Conservation (phyloP, 1,140 invertebrate species). For the Psilanteris sp. region DNA sequence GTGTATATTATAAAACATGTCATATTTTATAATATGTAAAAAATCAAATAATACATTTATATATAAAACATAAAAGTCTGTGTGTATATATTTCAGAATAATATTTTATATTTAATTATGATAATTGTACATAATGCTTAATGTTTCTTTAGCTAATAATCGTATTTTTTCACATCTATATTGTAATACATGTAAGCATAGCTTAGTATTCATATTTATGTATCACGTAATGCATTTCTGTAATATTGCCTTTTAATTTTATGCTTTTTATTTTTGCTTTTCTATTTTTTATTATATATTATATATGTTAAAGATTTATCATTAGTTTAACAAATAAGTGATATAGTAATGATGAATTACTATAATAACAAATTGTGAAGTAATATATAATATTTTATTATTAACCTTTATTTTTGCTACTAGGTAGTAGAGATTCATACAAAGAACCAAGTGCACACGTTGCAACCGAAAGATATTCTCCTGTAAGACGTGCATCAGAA, state of each 20-base stretch:
- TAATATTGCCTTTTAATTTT: conserved; percentile 12
- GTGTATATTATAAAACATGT: no score
- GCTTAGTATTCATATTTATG: conserved; percentile 27
- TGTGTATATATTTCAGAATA: conserved; percentile 27
- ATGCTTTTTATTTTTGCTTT: no score
- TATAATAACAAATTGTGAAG: no score
- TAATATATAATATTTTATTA: conserved; percentile 7
- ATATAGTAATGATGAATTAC: no score
- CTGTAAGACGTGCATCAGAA: conserved; percentile 93
- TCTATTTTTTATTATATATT: no score
- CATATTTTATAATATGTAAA: no score
- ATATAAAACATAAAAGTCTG: conserved; percentile 34
- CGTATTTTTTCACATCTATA: conserved; percentile 33
- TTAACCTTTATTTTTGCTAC: conserved; percentile 37
- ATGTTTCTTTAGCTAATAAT: conserved; percentile 41
- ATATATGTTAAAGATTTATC: no score
- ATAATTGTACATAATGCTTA: conserved; percentile 34
- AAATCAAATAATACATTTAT: no score
- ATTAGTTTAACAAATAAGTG: no score
- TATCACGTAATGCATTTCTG: conserved; percentile 16
- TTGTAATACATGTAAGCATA: conserved; percentile 25
- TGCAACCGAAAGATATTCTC: conserved; percentile 90
- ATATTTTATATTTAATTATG: no score
- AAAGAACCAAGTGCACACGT: conserved; percentile 78
- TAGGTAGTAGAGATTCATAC: conserved; percentile 76